Evolutionary conservation across 2,888 invertebrate genomes (phyloP), one percentile per base, ranked within the genome.

Genomic region (Apodemia duryi): DNA sequence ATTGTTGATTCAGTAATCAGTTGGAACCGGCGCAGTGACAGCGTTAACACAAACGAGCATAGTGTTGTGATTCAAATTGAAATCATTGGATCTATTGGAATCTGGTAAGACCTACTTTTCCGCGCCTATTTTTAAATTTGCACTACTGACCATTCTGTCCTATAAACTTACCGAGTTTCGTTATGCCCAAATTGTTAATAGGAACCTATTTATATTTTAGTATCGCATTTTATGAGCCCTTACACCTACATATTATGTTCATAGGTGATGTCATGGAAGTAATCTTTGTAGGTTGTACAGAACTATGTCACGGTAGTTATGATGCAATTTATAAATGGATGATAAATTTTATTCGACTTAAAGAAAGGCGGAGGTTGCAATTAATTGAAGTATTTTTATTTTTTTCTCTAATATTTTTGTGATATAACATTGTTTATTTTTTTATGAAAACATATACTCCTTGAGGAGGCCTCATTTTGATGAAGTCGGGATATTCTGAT

Each of bases 31-130:
- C 57, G 57, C 57, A 57, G 57, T 11, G 32, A 57, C 29, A 57
- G 57, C 29, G 32, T 46, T 46, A 32, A 32, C 57, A 11, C 57
- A 13, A 10, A 32, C 57, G 32, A 29, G 29, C 21, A 60, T 43
- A 43, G 67, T 67, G 63, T 65, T 65, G 69, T 70, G 67, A 63
- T 67, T 63, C 54, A 66, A 57, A 54, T 67, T 62, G 51, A 46
- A 41, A 32, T 29, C 49, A 62, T 63, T 65, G 63, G 63, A 69
- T 65, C 43, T 54, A 62, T 63, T 65, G 63, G 63, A 69, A 66
- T 52, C 68, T 65, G 69, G 71, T 71, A 67, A 70, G 71, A 66
- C 63, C 65, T 65, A 41, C 49, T 46, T 64, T 68, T 69, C 51
- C 64, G 67, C 68, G 63, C 67, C 67, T 67, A 70, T 66, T 66